Percentiles rank a stretch among this genome's conserved stretches.
Evolutionary conservation across 1,140 invertebrate genomes (phyloP).

Genomic region (Hesperophylax magnus): DNA sequence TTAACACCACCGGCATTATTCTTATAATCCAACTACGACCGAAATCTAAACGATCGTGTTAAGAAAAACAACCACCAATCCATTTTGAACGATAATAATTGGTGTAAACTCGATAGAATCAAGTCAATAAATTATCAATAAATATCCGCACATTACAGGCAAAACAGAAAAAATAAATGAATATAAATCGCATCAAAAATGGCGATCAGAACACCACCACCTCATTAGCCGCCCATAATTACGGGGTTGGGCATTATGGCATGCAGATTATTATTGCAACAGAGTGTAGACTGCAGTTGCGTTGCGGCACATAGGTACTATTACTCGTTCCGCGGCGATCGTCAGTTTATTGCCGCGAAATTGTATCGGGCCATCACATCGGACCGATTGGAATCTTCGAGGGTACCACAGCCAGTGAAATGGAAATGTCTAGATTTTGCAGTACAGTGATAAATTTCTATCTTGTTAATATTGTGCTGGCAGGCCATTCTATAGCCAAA

Average conservation of each 20-base stretch:
- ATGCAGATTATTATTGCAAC: neutral
- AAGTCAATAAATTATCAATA: constrained; percentile 10
- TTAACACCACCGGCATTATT: no score
- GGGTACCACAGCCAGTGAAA: neutral
- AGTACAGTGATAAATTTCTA: no score
- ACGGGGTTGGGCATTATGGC: neutral
- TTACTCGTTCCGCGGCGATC: neutral
- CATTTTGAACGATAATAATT: no score
- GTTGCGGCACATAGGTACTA: neutral
- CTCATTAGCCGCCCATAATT: constrained; percentile 25
- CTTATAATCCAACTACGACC: no score
- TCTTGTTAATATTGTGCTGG: no score
- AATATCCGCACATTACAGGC: neutral
- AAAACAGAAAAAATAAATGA: constrained; percentile 1
- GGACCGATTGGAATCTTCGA: constrained; percentile 19
- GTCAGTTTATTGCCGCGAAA: constrained; percentile 19
- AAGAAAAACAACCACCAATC: no score
- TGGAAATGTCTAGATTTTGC: no score
- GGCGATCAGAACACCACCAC: constrained; percentile 2
- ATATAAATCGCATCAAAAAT: constrained; percentile 17
- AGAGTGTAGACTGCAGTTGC: no score
- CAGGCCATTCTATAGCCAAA: no score
- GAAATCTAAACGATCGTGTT: no score
- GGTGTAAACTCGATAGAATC: neutral
- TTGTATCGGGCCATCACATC: neutral